These are phyloP conservation scores for Aphelocoma californica DNA, from an alignment of 2,797 vertebrate species.

Conservation along the genomic window DNA sequence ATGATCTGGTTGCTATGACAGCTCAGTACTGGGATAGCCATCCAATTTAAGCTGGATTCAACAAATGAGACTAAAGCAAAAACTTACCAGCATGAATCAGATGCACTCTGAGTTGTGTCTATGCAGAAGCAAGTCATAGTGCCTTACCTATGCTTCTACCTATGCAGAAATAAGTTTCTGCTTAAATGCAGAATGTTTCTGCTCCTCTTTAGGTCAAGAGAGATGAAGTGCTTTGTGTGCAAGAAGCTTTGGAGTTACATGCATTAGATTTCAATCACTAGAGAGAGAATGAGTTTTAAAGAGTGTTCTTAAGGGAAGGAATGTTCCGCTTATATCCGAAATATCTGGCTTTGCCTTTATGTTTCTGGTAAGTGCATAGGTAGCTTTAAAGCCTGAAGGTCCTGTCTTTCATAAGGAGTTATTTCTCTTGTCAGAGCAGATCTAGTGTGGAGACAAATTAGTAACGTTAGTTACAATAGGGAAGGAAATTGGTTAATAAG, in stretches of 20 bases:
- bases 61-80: background rate
- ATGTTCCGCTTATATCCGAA: background rate
- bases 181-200: background rate
- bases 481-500: background rate
- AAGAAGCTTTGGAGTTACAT: background rate
- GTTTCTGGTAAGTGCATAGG: background rate
- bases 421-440: background rate
- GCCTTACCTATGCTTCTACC: background rate
- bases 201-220: background rate
- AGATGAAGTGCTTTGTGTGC: background rate
- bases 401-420: background rate
- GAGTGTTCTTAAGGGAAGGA: background rate
- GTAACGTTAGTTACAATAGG: background rate
- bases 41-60: constrained; percentile 5
- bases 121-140: background rate
- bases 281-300: background rate
- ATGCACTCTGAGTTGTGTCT: background rate
- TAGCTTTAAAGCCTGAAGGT: background rate
- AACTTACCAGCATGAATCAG: background rate
- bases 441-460: background rate
- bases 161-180: background rate
- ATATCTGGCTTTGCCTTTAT: background rate
- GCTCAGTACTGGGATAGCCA: constrained; percentile 6
- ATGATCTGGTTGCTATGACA: constrained; percentile 58
- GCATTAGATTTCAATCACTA: background rate